These are phyloP conservation scores for Periphyllus acericola DNA, from an alignment of 2,888 invertebrate species.

Conservation along the genomic window DNA sequence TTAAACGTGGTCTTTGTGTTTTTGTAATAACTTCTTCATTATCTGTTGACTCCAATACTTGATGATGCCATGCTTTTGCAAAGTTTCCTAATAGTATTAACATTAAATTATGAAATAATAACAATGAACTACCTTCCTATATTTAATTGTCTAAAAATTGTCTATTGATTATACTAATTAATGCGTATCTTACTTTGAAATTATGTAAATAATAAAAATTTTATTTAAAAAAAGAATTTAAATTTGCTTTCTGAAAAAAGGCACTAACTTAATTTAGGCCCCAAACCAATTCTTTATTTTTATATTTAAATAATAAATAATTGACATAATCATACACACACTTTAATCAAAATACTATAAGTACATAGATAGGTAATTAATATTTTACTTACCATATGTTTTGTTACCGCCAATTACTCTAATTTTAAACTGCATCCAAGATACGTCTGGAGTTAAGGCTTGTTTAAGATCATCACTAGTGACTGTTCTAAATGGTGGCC, in stretches of 20 bases:
- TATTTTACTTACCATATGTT: constrained; percentile 1
- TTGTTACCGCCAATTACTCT: constrained; percentile 1
- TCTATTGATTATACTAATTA: not conserved
- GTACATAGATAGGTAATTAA: no score
- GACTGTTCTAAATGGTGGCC: not conserved
- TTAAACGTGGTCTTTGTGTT: not conserved
- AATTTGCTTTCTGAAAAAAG: no score
- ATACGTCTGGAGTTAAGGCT: not conserved
- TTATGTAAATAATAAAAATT: no score
- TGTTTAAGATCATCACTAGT: not conserved
- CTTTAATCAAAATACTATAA: not conserved
- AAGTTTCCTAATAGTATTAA: not conserved
- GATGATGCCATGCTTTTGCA: not conserved
- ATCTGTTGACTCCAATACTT: not conserved
- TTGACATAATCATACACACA: no score
- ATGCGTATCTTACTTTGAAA: not conserved
- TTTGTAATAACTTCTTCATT: not conserved
- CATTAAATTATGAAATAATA: no score
- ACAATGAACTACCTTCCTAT: no score
- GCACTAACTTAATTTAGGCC: no score
- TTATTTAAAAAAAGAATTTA: no score
- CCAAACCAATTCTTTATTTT: no score
- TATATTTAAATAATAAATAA: no score
- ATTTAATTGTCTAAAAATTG: no score
- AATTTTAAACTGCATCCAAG: not conserved